Conservation (phyloP, 2,888 invertebrate species). For the Nesidiocoris tenuis region DNA sequence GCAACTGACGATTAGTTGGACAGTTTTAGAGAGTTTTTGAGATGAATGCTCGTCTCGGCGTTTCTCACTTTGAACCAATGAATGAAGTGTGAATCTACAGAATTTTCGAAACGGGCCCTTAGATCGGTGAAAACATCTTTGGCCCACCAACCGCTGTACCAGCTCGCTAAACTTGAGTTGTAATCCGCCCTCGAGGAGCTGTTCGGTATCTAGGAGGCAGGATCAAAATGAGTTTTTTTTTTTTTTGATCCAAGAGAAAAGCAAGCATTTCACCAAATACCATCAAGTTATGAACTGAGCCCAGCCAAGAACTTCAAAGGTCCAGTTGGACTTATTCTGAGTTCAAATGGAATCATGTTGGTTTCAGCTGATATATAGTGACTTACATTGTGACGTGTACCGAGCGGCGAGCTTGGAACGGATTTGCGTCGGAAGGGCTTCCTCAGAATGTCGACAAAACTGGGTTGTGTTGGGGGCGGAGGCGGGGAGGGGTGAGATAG, state of each 20-base stretch:
- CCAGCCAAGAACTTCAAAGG: too few species aligned
- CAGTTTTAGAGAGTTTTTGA: too few species aligned
- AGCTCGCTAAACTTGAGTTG: constrained; percentile 22
- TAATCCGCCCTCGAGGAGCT: not conserved
- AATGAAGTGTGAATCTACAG: constrained; percentile 5
- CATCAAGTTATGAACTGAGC: too few species aligned
- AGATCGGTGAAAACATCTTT: constrained; percentile 29
- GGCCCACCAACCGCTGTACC: constrained; percentile 14
- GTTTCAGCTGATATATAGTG: too few species aligned
- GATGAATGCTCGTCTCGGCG: too few species aligned
- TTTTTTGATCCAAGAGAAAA: too few species aligned
- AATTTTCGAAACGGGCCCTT: constrained; percentile 10
- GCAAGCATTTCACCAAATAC: too few species aligned
- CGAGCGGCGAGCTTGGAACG: constrained; percentile 51
- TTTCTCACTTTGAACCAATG: constrained; percentile 38
- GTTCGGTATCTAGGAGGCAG: not conserved
- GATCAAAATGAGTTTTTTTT: too few species aligned
- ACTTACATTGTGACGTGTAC: constrained; percentile 45
- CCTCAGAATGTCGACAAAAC: constrained; percentile 65
- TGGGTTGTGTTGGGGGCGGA: constrained; percentile 45
- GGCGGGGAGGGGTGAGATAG: constrained; percentile 48
- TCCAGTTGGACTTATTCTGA: too few species aligned
- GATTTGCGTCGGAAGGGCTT: constrained; percentile 68
- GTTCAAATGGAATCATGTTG: too few species aligned
- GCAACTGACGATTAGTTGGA: too few species aligned